Evolutionary conservation across 2,888 invertebrate genomes (phyloP).

Genomic region (Serripes groenlandicus): DNA sequence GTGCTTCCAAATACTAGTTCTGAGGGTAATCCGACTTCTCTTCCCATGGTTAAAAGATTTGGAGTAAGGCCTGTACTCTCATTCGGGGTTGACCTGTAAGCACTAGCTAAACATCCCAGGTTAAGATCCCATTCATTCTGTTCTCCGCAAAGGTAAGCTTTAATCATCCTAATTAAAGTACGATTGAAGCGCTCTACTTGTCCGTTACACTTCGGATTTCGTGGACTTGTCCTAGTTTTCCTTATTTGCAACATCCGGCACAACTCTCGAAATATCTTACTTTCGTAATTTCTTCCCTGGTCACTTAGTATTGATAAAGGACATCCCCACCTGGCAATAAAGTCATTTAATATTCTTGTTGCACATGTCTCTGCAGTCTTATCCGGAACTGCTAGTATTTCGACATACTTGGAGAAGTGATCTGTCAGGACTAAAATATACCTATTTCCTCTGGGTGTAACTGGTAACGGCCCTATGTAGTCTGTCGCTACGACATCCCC

Average conservation of each 20-base stretch:
- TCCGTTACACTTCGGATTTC: slow-evolving; percentile 62
- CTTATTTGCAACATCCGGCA: slow-evolving; percentile 31
- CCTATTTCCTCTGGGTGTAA: slow-evolving; percentile 32
- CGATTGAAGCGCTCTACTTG: slow-evolving; percentile 56
- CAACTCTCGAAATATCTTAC: slow-evolving; percentile 31
- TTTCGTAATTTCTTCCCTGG: slow-evolving; percentile 38
- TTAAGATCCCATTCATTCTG: slow-evolving; percentile 65
- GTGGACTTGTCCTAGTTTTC: slow-evolving; percentile 45
- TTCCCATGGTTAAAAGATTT: slow-evolving; percentile 53
- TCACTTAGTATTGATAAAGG: slow-evolving; percentile 42
- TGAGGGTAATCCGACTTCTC: slow-evolving; percentile 49
- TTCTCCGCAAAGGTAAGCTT: slow-evolving; percentile 50
- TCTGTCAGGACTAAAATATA: slow-evolving; percentile 53
- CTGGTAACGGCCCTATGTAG: slow-evolving; percentile 50
- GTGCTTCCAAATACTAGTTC: slow-evolving; percentile 41
- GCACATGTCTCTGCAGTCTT: slow-evolving; percentile 51
- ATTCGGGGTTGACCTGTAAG: slow-evolving; percentile 54
- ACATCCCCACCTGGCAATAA: slow-evolving; percentile 45
- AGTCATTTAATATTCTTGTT: slow-evolving; percentile 26
- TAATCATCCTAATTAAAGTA: slow-evolving; percentile 51
- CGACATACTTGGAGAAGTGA: slow-evolving; percentile 50
- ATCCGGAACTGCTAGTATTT: slow-evolving; percentile 38
- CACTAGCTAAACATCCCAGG: slow-evolving; percentile 57
- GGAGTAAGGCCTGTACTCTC: slow-evolving; percentile 54
- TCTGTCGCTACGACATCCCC: slow-evolving; percentile 42